phyloP scores from a whole-genome alignment of 2,113 vertebrate genomes.

The Butorides virescens region DNA sequence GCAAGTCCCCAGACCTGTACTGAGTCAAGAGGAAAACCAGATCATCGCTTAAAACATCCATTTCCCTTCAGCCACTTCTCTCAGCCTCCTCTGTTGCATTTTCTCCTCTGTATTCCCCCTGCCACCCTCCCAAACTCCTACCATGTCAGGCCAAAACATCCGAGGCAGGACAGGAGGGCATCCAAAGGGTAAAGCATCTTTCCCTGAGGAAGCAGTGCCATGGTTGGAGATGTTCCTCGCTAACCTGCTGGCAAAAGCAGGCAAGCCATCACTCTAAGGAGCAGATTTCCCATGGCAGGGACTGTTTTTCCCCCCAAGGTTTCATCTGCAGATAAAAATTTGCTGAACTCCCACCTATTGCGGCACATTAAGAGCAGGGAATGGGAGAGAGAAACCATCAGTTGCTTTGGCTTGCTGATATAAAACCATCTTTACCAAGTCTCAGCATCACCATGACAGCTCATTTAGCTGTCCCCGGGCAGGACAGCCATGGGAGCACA shows the following conservation, averaged over 20 bases:
- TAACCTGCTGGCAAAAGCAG: not conserved
- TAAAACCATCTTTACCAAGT: not conserved
- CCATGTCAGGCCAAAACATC: not conserved
- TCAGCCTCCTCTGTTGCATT: not conserved
- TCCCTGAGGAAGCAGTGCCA: not conserved
- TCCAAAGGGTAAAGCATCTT: not conserved
- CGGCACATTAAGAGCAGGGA: accelerated
- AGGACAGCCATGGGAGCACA: too few relatives aligned
- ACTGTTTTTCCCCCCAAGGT: accelerated
- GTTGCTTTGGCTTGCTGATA: not conserved
- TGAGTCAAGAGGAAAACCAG: not conserved
- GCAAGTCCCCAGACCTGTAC: accelerated
- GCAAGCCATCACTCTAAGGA: accelerated
- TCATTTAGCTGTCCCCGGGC: not conserved
- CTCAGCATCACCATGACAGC: not conserved
- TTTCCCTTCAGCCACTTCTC: not conserved
- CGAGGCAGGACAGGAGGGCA: not conserved
- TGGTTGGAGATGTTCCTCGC: accelerated
- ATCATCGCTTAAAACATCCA: not conserved
- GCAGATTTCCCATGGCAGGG: not conserved
- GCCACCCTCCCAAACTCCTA: not conserved
- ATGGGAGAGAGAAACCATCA: not conserved
- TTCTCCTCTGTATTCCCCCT: not conserved
- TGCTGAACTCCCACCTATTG: not conserved
- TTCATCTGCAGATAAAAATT: not conserved